phyloP scores from a whole-genome alignment of 1,140 invertebrate species.

The Euwallacea fornicatus region DNA sequence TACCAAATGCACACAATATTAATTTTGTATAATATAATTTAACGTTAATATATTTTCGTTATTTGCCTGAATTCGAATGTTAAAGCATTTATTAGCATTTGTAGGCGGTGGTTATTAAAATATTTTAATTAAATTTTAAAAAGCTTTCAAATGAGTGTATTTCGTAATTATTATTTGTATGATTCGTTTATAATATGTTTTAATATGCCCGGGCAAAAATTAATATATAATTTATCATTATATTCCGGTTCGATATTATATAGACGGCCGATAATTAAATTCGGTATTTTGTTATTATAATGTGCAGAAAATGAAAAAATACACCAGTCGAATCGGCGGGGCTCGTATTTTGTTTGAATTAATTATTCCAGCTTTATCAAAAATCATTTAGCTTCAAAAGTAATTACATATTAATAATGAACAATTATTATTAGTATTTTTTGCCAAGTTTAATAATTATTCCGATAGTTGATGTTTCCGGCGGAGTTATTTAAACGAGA shows the following conservation, averaged over 20 bases:
- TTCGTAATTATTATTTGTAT: conserved; percentile 33
- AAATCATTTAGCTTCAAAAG: conserved; percentile 25
- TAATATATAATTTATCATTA: conserved; percentile 37
- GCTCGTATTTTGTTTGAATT: conserved; percentile 26
- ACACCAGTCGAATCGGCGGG: neutral
- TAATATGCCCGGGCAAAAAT: conserved; percentile 29
- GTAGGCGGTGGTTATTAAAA: conserved; percentile 28
- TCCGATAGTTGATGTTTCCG: no score
- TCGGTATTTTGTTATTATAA: conserved; percentile 20
- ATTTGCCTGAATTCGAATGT: conserved; percentile 12
- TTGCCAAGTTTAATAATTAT: neutral
- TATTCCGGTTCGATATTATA: conserved; percentile 8
- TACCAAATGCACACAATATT: conserved; percentile 15
- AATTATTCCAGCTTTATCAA: conserved; percentile 20
- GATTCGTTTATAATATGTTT: conserved; percentile 36
- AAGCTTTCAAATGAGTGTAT: conserved; percentile 28
- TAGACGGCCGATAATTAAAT: conserved; percentile 21
- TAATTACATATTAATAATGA: conserved; percentile 25
- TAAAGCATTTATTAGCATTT: conserved; percentile 33
- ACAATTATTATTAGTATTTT: conserved; percentile 18
- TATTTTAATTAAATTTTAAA: conserved; percentile 36
- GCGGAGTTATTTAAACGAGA: no score
- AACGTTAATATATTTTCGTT: conserved; percentile 25
- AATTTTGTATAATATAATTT: conserved; percentile 25
- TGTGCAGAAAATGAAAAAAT: conserved; percentile 11